These are phyloP conservation scores for Cephalopholis sonnerati DNA, from an alignment of 2,113 vertebrate genomes.

Conservation along the genomic window DNA sequence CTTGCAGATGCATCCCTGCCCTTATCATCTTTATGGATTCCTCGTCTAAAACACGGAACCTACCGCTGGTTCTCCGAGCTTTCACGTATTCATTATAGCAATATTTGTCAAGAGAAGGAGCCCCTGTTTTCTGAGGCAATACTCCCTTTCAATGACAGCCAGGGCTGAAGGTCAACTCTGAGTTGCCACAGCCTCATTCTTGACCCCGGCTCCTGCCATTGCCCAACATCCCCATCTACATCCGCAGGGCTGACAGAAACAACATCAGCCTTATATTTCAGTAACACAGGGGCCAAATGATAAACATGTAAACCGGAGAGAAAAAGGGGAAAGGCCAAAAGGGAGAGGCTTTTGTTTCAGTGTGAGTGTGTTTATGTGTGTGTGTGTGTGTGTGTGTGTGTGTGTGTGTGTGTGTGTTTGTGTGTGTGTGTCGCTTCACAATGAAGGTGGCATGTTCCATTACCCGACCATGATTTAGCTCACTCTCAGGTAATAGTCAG, in stretches of 20 bases:
- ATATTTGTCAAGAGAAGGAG: slow-evolving; percentile 15
- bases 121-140: slow-evolving; percentile 9
- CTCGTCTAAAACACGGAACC: not conserved
- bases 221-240: slow-evolving; percentile 38
- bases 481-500: slow-evolving; percentile 75
- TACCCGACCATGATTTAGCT: slow-evolving; percentile 82
- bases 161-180: slow-evolving; percentile 44
- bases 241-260: slow-evolving; percentile 54
- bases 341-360: slow-evolving; percentile 58
- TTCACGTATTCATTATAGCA: not conserved
- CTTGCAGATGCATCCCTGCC: not conserved
- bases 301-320: slow-evolving; percentile 71
- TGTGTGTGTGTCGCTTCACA: slow-evolving; percentile 51
- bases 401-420: slow-evolving; percentile 23
- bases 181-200: slow-evolving; percentile 46
- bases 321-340: slow-evolving; percentile 58
- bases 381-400: slow-evolving; percentile 36
- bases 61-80: not conserved
- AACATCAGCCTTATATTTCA: slow-evolving; percentile 64
- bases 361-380: slow-evolving; percentile 27
- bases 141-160: slow-evolving; percentile 15
- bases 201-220: slow-evolving; percentile 54
- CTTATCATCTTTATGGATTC: not conserved
- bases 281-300: slow-evolving; percentile 62
- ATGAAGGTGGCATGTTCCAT: slow-evolving; percentile 79